These are phyloP conservation scores for Oxyruncus cristatus DNA, from an alignment of 2,113 vertebrate genomes.

Conservation along the genomic window DNA sequence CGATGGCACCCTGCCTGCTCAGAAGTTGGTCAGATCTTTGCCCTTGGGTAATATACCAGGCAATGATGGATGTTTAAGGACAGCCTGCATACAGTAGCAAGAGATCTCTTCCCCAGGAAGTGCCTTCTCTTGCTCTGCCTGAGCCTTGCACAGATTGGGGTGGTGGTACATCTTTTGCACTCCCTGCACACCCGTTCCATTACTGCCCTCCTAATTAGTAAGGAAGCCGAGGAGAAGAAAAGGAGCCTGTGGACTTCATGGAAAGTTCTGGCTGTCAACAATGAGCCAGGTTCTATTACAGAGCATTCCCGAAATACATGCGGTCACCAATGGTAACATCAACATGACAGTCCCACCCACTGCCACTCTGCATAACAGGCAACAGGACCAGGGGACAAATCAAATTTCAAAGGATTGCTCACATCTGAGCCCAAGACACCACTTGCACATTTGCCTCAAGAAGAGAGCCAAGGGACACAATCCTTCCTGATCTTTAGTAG, in stretches of 20 bases:
- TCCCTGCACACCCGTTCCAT: neutral
- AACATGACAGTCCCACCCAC: constrained; percentile 49
- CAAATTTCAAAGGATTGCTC: constrained; percentile 68
- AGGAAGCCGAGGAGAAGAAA: constrained; percentile 7
- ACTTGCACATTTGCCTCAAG: constrained; percentile 47
- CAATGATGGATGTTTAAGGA: constrained; percentile 17
- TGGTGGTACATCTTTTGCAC: neutral
- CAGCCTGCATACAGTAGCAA: neutral
- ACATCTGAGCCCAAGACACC: constrained; percentile 56
- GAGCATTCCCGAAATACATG: constrained; percentile 56
- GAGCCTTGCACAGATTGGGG: neutral
- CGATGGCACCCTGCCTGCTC: constrained; percentile 62
- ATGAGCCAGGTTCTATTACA: constrained; percentile 62
- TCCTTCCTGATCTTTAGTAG: neutral
- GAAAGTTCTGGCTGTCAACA: constrained; percentile 61
- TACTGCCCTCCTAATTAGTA: neutral
- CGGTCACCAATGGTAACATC: constrained; percentile 14
- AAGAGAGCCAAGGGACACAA: constrained; percentile 30
- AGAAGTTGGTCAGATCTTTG: constrained; percentile 59
- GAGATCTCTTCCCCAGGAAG: constrained; percentile 15
- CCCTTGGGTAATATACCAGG: constrained; percentile 47
- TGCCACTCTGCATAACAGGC: neutral
- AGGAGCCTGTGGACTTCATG: constrained; percentile 9
- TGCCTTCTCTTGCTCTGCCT: neutral
- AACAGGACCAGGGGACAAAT: constrained; percentile 40